Conservation (phyloP, 1,140 invertebrate species). For the Macrocentrus cingulum region DNA sequence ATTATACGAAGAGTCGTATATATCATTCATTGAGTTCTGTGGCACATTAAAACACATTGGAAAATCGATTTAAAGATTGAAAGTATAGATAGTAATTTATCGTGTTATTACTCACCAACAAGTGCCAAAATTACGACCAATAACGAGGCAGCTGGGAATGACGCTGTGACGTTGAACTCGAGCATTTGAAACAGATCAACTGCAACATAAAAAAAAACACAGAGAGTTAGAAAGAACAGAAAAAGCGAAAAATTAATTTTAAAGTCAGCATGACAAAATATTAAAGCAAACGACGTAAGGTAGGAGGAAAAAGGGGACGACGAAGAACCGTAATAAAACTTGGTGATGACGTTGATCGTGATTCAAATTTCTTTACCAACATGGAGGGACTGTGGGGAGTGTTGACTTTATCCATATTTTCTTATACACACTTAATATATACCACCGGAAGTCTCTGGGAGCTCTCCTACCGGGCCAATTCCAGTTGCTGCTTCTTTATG, state of each 20-base stretch:
- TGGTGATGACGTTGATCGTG: conserved; percentile 12
- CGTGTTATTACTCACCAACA: conserved; percentile 79
- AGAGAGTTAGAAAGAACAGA: too few relatives aligned
- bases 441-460: conserved; percentile 28
- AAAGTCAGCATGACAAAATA: background rate
- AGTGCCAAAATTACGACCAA: conserved; percentile 96
- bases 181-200: conserved; percentile 97
- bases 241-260: too few relatives aligned
- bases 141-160: conserved; percentile 93
- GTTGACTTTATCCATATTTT: conserved; percentile 5
- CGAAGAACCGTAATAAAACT: conserved; percentile 14
- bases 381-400: background rate
- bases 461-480: conserved; percentile 16
- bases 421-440: conserved; percentile 18
- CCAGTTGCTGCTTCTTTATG: conserved; percentile 15
- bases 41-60: too few relatives aligned
- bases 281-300: background rate
- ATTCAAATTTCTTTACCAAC: conserved; percentile 16
- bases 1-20: conserved; percentile 7
- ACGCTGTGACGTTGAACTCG: conserved; percentile 90
- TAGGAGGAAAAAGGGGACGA: background rate
- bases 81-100: background rate
- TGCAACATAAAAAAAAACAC: conserved; percentile 62
- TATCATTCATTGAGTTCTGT: background rate
- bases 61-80: too few relatives aligned